Conservation (phyloP, 2,797 vertebrate genomes). For the Morelia viridis region DNA sequence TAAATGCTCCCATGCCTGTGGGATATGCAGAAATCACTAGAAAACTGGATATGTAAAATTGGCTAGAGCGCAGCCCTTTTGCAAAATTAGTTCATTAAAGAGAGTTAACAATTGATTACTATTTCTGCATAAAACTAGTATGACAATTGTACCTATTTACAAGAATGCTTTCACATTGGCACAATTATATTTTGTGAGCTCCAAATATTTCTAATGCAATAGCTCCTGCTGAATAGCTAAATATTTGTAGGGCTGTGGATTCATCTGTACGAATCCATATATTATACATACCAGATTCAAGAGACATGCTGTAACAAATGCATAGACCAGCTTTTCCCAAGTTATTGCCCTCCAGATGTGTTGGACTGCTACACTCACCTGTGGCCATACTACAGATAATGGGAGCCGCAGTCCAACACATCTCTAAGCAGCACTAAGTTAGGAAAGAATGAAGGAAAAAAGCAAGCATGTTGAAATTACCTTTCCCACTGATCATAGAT, state of each 20-base stretch:
- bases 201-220: slow-evolving; percentile 51
- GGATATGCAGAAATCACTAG: slow-evolving; percentile 64
- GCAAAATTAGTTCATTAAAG: slow-evolving; percentile 75
- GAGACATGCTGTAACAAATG: slow-evolving; percentile 44
- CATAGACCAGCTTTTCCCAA: background rate
- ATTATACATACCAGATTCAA: slow-evolving; percentile 33
- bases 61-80: slow-evolving; percentile 71
- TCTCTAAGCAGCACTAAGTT: background rate
- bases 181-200: slow-evolving; percentile 53
- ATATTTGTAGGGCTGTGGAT: slow-evolving; percentile 15
- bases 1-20: slow-evolving; percentile 53
- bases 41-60: slow-evolving; percentile 55
- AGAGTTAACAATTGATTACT: slow-evolving; percentile 71
- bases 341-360: background rate
- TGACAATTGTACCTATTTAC: slow-evolving; percentile 62
- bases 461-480: background rate
- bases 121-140: slow-evolving; percentile 67
- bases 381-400: background rate
- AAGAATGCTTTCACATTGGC: slow-evolving; percentile 60
- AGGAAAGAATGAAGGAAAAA: background rate
- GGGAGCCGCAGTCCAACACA: background rate
- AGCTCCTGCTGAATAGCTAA: slow-evolving; percentile 40
- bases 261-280: background rate
- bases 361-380: background rate
- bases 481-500: background rate